These are phyloP conservation scores for Python bivittatus DNA, from an alignment of 2,113 vertebrate genomes.

Conservation along the genomic window DNA sequence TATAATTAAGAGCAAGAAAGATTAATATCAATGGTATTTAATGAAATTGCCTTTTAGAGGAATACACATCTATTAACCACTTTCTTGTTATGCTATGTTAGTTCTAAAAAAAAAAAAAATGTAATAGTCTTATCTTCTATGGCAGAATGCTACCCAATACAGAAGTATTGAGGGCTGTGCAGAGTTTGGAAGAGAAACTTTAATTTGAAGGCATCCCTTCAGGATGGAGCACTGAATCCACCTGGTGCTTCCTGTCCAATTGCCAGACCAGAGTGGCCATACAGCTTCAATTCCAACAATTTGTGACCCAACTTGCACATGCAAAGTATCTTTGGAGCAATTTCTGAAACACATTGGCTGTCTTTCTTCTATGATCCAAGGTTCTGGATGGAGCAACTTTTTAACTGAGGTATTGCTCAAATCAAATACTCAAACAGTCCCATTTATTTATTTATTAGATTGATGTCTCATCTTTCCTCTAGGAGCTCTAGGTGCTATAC, in stretches of 20 bases:
- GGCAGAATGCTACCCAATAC: slow-evolving; percentile 36
- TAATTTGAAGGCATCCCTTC: neutral
- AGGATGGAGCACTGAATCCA: neutral
- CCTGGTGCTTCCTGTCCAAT: neutral
- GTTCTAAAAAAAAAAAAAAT: slow-evolving; percentile 66
- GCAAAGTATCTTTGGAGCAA: neutral
- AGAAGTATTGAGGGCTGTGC: neutral
- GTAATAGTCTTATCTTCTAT: slow-evolving; percentile 52
- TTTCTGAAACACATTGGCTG: neutral
- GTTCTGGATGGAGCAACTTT: neutral
- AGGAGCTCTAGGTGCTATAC: neutral
- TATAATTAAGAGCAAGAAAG: slow-evolving; percentile 83
- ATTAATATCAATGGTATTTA: slow-evolving; percentile 84
- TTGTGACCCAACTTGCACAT: neutral
- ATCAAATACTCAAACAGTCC: neutral
- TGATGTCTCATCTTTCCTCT: neutral
- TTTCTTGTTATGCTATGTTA: slow-evolving; percentile 80
- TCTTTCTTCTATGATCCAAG: neutral
- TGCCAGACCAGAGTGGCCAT: neutral
- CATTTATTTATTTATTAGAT: neutral
- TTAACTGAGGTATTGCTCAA: neutral
- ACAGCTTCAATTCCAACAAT: neutral
- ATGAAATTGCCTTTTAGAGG: slow-evolving; percentile 80
- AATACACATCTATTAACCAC: slow-evolving; percentile 81
- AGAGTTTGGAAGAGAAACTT: neutral